Evolutionary conservation across 2,113 vertebrate species (phyloP), one percentile per base, ranked within the genome.

Genomic region (Callipepla squamata): DNA sequence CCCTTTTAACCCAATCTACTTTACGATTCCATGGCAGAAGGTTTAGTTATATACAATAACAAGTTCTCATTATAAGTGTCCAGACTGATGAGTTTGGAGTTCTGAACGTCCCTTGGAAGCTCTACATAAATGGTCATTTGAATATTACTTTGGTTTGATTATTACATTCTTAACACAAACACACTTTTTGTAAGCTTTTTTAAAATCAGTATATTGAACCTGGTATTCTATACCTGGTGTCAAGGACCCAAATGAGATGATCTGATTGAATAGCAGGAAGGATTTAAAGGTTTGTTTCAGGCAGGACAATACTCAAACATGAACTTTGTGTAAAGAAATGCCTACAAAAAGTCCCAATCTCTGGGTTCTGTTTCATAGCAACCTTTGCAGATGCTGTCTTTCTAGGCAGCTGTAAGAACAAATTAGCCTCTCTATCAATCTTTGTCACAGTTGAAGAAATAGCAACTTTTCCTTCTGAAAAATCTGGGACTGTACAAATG

Each of bases 201-300:
- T 59, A 55, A 55, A 55, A 36, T 48, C 2, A 10, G 16, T 30
- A 18, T 34, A 6, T 51, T 57, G 51, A 61, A 76, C 30, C 34
- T 87, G 53, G 69, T 50, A 73, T 65, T 51, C 51, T 70, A 15
- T 28, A 45, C 42, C 21, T 38, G 25, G 18, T 38, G 13, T 69
- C 1, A 3, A 4, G 1, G 47, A 44, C 0, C 0, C 10, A n/a
- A 40, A 38, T 57, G 8, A 42, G 32, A 9, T 85, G 19, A 4
- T n/a, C 47, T 77, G 11, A 30, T 20, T 73, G 48, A 59, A 80
- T 53, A 53, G 34, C 51, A 67, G n/a, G 45, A 90, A 79, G 7
- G 9, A 12, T n/a, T 83, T 76, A 23, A 72, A 63, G 30, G 11
- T 50, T 86, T 2, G 0, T 8, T 72, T 83, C 32, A 65, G 14